Evolutionary conservation across 2,113 vertebrate species (phyloP).

Genomic region (Tringa solitaria): DNA sequence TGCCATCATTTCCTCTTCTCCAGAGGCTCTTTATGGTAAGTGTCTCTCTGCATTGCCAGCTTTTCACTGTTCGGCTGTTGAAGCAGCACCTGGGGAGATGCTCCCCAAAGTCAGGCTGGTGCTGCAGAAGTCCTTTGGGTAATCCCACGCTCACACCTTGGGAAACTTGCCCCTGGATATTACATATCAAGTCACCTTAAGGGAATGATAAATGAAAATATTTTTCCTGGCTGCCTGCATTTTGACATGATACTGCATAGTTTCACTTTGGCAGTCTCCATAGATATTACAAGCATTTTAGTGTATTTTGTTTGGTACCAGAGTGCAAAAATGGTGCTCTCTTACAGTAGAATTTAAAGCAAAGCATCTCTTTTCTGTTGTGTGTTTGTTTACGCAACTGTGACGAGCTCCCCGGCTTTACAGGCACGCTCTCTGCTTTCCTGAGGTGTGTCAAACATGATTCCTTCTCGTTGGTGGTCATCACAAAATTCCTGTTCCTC

Average conservation of each 20-base stretch:
- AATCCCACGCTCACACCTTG: background rate
- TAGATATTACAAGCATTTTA: background rate
- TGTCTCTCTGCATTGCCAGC: background rate
- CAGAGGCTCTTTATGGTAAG: background rate
- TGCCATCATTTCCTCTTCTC: accelerated
- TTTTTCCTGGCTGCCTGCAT: background rate
- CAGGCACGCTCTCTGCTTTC: background rate
- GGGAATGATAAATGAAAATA: background rate
- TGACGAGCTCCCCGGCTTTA: background rate
- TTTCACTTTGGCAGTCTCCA: background rate
- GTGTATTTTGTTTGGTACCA: background rate
- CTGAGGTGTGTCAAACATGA: background rate
- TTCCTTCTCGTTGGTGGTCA: background rate
- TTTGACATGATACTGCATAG: background rate
- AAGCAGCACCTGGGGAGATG: background rate
- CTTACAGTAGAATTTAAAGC: background rate
- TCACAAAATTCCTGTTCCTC: background rate
- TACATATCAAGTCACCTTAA: background rate
- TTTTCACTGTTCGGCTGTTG: accelerated
- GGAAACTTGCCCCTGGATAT: background rate
- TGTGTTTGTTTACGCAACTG: background rate
- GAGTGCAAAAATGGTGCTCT: background rate
- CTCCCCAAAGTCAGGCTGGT: background rate
- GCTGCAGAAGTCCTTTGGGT: background rate
- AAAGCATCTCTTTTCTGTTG: background rate